These are phyloP conservation scores for Drosophila anomelani DNA, from an alignment of 2,888 invertebrate genomes.

Conservation along the genomic window DNA sequence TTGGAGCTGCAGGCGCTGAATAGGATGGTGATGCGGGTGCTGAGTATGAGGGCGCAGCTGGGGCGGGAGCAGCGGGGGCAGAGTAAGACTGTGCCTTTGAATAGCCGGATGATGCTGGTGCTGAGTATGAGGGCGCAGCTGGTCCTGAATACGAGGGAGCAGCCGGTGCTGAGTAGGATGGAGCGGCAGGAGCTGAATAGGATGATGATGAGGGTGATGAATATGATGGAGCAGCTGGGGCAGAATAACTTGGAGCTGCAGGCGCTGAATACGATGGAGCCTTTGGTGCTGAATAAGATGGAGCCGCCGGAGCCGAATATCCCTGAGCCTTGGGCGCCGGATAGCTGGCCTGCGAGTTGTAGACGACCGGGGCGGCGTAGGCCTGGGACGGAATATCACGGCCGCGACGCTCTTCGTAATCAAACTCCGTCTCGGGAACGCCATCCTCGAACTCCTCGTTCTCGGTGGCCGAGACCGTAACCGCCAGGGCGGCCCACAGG, in stretches of 20 bases:
- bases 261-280: conserved; percentile 23
- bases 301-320: conserved; percentile 29
- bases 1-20: conserved; percentile 21
- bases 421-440: conserved; percentile 41
- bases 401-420: conserved; percentile 42
- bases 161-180: conserved; percentile 24
- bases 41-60: no score
- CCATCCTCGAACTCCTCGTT: conserved; percentile 50
- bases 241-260: conserved; percentile 21
- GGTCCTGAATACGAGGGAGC: conserved; percentile 25
- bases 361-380: conserved; percentile 58
- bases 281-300: conserved; percentile 35
- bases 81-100: conserved; percentile 25
- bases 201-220: conserved; percentile 24
- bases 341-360: conserved; percentile 54
- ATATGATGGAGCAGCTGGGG: conserved; percentile 16
- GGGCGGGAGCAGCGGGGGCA: conserved; percentile 19
- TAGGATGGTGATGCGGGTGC: conserved; percentile 19
- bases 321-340: conserved; percentile 22
- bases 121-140: conserved; percentile 30
- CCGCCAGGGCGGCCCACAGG: conserved; percentile 25
- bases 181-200: conserved; percentile 18
- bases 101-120: conserved; percentile 9
- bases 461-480: conserved; percentile 25
- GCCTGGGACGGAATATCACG: conserved; percentile 56